Evolutionary conservation across 2,888 invertebrate species (phyloP), one percentile per base, ranked within the genome.

Genomic region (Microctonus hyperodae): DNA sequence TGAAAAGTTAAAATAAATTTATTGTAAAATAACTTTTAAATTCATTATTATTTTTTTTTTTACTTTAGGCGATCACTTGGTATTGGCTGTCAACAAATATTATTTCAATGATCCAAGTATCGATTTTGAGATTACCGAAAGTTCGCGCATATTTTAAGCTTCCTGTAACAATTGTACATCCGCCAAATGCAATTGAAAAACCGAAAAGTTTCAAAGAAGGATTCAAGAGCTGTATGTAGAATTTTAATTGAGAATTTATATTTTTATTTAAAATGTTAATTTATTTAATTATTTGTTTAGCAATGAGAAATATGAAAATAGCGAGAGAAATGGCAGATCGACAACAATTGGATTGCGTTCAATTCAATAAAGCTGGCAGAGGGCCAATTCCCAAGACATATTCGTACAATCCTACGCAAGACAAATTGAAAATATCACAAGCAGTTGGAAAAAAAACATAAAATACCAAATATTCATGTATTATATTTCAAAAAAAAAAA

Each of bases 21-120:
- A 31, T 9, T 22, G 33, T 16, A 22, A 13, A 5, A 33, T 28
- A 2, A 16, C 20, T 28, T 2, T n/a, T n/a, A n/a, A n/a, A 7
- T 23, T 33, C 7, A 22, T 59, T 33, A 35, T 58, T 35, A 61
- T 31, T 64, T 63, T 48, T 58, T 55, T 68, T 57, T n/a, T n/a
- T n/a, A n/a, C n/a, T n/a, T n/a, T 70, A 88, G 88, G 96, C 93
- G 0, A 91, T 98, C 78, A 86, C 96, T 51, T 90, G 92, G 35
- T 98, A 98, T 81, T 98, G 97, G 97, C 88, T 90, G 16, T 90
- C 94, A 28, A 92, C 91, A 74, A 98, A 98, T 83, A 88, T 93
- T 55, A 90, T 96, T 71, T 95, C 96, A 0, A 83, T 98, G 3
- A 71, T 87, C 0, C 96, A 97, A 90, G 94, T 93, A 7, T 88